These are phyloP conservation scores for Philonicus albiceps DNA, from an alignment of 2,888 invertebrate species.

Conservation along the genomic window DNA sequence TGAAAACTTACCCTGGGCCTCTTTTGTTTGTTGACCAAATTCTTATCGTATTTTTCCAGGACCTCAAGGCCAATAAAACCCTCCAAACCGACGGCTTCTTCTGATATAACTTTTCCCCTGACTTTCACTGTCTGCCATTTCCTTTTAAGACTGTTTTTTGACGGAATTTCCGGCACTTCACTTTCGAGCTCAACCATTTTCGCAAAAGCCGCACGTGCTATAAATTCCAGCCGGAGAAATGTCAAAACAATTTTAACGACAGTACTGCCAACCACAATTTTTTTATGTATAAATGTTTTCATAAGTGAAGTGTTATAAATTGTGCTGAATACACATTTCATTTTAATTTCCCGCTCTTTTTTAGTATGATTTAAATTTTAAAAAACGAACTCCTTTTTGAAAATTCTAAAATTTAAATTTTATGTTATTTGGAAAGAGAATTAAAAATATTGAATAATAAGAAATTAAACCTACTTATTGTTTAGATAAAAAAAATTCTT, in stretches of 20 bases:
- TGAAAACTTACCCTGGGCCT: constrained; percentile 58
- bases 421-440: too few relatives aligned
- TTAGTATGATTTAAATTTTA: neutral
- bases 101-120: constrained; percentile 66
- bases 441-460: too few relatives aligned
- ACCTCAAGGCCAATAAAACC: constrained; percentile 82
- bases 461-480: too few relatives aligned
- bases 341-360: neutral
- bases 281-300: neutral
- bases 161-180: neutral
- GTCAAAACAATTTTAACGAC: neutral
- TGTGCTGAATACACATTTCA: neutral
- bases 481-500: too few relatives aligned
- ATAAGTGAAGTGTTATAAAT: neutral
- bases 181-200: neutral
- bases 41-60: constrained; percentile 71
- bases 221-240: neutral
- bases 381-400: neutral
- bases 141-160: constrained; percentile 42
- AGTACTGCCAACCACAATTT: neutral
- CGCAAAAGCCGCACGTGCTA: neutral
- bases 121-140: constrained; percentile 73
- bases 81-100: constrained; percentile 66
- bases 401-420: too few relatives aligned
- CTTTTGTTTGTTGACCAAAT: constrained; percentile 61